These are phyloP conservation scores for Haplochromis burtoni DNA, from an alignment of 2,113 vertebrate genomes.

Conservation along the genomic window DNA sequence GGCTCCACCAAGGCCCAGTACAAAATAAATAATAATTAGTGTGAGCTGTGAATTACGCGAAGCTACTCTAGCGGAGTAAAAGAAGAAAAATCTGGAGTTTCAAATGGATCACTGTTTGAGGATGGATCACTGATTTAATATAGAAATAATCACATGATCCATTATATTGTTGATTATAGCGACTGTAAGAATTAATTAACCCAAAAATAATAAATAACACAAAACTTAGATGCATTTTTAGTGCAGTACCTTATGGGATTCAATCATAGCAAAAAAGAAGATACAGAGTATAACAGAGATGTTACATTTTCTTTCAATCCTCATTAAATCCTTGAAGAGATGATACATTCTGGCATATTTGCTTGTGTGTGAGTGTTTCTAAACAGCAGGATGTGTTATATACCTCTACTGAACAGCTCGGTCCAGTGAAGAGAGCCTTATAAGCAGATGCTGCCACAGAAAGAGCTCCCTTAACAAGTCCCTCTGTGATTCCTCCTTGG, in stretches of 20 bases:
- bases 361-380: background rate
- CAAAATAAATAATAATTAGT: background rate
- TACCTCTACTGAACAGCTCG: slow-evolving; percentile 81
- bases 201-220: background rate
- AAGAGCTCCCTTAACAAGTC: slow-evolving; percentile 91
- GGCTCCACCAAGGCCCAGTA: background rate
- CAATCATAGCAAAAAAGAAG: background rate
- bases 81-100: background rate
- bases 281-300: background rate
- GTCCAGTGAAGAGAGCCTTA: slow-evolving; percentile 92
- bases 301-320: background rate
- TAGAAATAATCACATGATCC: background rate
- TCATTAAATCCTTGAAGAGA: background rate
- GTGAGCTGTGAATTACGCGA: background rate
- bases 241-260: background rate
- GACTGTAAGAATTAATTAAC: background rate
- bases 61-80: background rate
- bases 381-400: background rate
- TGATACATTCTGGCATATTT: background rate
- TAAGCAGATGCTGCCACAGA: slow-evolving; percentile 97
- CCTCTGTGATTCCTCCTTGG: slow-evolving; percentile 84
- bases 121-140: background rate
- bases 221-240: rapidly evolving
- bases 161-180: background rate
- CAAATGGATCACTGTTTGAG: background rate